Conservation (phyloP, 2,888 invertebrate species). For the Aproaerema taeniolella region DNA sequence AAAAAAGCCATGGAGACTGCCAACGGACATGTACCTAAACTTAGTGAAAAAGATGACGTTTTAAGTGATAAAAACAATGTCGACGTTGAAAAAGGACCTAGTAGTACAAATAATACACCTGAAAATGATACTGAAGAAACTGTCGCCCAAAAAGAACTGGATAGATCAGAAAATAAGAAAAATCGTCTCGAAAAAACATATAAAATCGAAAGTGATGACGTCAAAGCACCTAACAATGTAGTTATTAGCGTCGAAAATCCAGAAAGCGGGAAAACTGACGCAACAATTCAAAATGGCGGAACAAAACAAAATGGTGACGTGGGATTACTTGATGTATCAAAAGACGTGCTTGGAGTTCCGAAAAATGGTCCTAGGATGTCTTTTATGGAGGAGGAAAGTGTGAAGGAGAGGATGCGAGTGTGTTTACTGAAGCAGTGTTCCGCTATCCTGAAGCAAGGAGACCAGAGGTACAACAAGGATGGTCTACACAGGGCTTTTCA, state of each 20-base stretch:
- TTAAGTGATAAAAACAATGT: not conserved
- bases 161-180: not conserved
- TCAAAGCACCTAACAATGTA: conserved; percentile 17
- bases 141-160: not conserved
- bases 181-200: conserved; percentile 1
- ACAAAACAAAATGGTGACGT: conserved; percentile 10
- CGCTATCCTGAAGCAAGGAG: conserved; percentile 80
- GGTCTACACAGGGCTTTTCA: conserved; percentile 81
- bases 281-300: not conserved
- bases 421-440: conserved; percentile 81
- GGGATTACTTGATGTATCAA: not conserved
- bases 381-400: conserved; percentile 84
- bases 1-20: conserved; percentile 4
- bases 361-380: conserved; percentile 68
- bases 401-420: conserved; percentile 78
- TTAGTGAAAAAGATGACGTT: not conserved
- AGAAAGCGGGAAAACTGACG: conserved; percentile 12
- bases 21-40: conserved; percentile 5
- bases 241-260: conserved; percentile 19
- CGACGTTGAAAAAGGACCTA: not conserved
- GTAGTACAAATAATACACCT: not conserved
- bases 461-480: conserved; percentile 79
- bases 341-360: conserved; percentile 36
- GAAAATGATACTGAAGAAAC: not conserved
- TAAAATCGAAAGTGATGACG: conserved; percentile 22